Percentiles rank a stretch among this genome's conserved stretches.
Evolutionary conservation across 2,797 vertebrate genomes (phyloP).

Genomic region (Tinamus major): DNA sequence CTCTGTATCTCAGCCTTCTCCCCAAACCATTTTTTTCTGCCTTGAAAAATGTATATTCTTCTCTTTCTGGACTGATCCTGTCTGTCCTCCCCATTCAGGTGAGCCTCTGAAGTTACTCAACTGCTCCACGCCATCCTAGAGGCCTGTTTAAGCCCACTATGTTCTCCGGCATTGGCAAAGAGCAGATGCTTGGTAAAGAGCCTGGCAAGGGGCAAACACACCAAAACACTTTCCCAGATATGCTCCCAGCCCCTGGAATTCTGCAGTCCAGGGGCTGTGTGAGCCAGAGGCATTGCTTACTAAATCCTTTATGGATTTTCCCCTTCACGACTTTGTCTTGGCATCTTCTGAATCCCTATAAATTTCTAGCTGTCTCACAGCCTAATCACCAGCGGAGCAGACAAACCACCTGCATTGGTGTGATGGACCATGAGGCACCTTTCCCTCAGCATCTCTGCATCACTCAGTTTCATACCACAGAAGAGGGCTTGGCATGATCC

Average conservation of each 20-base stretch:
- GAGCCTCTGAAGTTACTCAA: background rate
- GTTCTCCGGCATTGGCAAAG: background rate
- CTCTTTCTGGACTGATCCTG: background rate
- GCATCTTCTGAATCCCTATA: background rate
- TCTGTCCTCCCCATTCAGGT: background rate
- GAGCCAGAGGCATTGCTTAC: background rate
- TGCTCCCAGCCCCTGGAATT: background rate
- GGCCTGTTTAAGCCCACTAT: background rate
- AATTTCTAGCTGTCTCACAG: background rate
- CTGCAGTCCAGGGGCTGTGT: accelerated
- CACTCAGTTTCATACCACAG: background rate
- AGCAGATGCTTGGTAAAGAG: background rate
- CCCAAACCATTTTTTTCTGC: background rate
- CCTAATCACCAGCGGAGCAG: too few species aligned
- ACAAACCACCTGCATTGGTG: too few species aligned
- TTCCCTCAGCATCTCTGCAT: background rate
- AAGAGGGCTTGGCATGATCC: background rate
- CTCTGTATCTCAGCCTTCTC: background rate
- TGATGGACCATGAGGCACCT: background rate
- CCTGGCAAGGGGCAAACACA: background rate
- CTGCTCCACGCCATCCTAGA: background rate
- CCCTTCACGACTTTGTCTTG: background rate
- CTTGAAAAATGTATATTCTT: background rate
- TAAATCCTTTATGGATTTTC: background rate
- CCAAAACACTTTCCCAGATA: background rate